Conservation (phyloP, 2,888 invertebrate genomes). For the Patella depressa region DNA sequence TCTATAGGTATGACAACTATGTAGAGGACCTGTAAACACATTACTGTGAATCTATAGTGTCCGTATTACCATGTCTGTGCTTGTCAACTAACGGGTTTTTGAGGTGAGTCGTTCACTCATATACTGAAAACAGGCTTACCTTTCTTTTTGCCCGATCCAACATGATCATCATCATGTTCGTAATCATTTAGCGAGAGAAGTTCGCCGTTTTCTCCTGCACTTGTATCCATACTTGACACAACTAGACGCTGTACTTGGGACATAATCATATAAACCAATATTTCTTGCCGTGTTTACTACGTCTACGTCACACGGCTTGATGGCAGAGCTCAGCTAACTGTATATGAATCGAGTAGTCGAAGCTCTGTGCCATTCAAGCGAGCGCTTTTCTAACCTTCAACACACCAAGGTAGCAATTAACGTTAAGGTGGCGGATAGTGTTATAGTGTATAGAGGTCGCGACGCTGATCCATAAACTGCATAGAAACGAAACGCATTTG, state of each 20-base stretch:
- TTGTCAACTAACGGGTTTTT: too few relatives aligned
- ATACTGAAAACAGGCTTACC: not conserved
- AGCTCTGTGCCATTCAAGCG: too few relatives aligned
- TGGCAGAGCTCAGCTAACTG: too few relatives aligned
- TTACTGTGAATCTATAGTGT: conserved; percentile 12
- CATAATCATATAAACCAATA: conserved; percentile 21
- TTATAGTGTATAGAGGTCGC: too few relatives aligned
- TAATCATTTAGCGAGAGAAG: conserved; percentile 45
- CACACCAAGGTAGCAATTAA: too few relatives aligned
- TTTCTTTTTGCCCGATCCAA: not conserved
- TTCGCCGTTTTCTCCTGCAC: conserved; percentile 46
- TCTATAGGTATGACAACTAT: not conserved
- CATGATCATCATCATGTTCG: conserved; percentile 30
- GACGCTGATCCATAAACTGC: too few relatives aligned
- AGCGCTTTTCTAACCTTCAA: too few relatives aligned
- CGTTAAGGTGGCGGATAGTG: too few relatives aligned
- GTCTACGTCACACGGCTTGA: not conserved
- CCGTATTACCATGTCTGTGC: not conserved
- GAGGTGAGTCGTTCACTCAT: not conserved
- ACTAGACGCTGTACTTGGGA: conserved; percentile 26
- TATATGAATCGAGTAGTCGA: too few relatives aligned
- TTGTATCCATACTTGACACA: conserved; percentile 27
- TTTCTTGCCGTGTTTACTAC: conserved; percentile 3
- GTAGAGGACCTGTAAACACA: conserved; percentile 12
- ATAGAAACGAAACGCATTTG: too few relatives aligned